These are phyloP conservation scores for Synergus gifuensis DNA, from an alignment of 2,888 invertebrate genomes.

Conservation along the genomic window DNA sequence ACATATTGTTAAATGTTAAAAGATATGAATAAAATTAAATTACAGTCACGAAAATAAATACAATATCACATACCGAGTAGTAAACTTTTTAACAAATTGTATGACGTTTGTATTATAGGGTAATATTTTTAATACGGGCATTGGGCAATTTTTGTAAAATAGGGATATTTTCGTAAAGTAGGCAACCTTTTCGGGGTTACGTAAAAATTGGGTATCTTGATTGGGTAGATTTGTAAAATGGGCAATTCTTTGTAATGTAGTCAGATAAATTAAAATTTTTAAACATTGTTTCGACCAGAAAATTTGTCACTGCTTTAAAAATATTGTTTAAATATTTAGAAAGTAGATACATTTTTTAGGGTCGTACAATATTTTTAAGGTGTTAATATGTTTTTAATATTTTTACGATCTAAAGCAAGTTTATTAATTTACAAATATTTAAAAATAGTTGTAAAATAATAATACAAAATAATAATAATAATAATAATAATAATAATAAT, in stretches of 20 bases:
- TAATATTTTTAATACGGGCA: background rate
- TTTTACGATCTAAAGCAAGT: background rate
- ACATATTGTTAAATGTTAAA: constrained; percentile 2
- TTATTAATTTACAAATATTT: background rate
- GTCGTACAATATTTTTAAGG: background rate
- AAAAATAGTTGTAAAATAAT: background rate
- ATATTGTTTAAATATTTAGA: too few species aligned
- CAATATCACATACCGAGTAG: too few species aligned
- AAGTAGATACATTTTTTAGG: background rate
- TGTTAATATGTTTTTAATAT: background rate
- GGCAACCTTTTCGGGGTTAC: too few species aligned
- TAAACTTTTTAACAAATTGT: too few species aligned
- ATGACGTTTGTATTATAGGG: too few species aligned
- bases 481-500: too few species aligned
- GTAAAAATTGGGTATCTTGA: too few species aligned
- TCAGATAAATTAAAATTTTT: background rate
- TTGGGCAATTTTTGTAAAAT: background rate
- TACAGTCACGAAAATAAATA: background rate
- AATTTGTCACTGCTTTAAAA: too few species aligned
- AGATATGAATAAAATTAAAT: background rate
- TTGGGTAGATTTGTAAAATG: background rate
- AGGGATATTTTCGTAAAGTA: background rate
- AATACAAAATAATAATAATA: too few species aligned
- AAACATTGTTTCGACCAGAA: background rate
- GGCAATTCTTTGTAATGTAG: too few species aligned